Conservation (phyloP, 2,888 invertebrate species). For the Eristalinus sepulchralis region DNA sequence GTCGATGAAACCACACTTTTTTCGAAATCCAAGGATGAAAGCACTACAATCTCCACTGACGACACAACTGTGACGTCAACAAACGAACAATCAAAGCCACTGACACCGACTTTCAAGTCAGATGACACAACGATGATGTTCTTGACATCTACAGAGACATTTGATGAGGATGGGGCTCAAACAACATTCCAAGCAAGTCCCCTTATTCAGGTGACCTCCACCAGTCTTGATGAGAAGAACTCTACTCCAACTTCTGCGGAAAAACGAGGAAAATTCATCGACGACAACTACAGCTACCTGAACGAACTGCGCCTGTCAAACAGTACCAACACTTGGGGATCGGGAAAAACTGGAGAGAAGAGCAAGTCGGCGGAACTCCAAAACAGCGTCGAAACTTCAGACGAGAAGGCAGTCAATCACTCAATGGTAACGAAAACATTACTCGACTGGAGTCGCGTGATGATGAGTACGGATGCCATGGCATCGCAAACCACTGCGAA, state of each 20-base stretch:
- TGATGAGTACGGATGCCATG: conserved; percentile 72
- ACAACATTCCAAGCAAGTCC: conserved; percentile 19
- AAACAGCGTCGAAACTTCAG: conserved; percentile 55
- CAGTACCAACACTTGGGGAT: conserved; percentile 78
- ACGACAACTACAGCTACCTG: conserved; percentile 77
- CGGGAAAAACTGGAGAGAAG: conserved; percentile 76
- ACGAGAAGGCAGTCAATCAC: conserved; percentile 55
- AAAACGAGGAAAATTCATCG: conserved; percentile 78
- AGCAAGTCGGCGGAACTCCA: conserved; percentile 51
- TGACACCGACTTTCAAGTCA: neutral
- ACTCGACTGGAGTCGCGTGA: conserved; percentile 78
- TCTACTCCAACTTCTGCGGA: conserved; percentile 66
- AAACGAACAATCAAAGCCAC: neutral
- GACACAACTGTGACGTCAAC: neutral
- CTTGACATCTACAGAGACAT: conserved; percentile 33
- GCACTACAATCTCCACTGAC: neutral
- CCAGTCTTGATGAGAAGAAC: neutral
- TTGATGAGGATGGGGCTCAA: conserved; percentile 16
- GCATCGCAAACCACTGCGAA: conserved; percentile 52
- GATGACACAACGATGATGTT: conserved; percentile 14
- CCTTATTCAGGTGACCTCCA: neutral
- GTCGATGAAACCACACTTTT: neutral
- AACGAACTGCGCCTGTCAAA: conserved; percentile 77
- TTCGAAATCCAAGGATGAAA: neutral
- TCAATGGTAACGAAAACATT: conserved; percentile 74